These are phyloP conservation scores for Mythimna impura DNA, from an alignment of 2,888 invertebrate species.

Conservation along the genomic window DNA sequence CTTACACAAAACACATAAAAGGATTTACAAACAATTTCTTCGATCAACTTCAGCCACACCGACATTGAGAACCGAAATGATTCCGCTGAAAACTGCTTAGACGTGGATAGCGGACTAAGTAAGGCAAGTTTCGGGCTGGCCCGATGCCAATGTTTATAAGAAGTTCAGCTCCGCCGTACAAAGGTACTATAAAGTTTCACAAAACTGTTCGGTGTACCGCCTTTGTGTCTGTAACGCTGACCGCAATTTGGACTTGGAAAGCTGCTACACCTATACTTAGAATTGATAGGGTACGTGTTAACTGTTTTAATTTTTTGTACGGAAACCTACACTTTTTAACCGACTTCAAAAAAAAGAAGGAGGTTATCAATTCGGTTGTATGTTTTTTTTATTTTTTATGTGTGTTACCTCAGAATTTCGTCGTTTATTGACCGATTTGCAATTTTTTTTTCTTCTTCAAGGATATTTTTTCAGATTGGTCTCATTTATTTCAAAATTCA, in stretches of 20 bases:
- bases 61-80: conserved; percentile 66
- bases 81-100: conserved; percentile 76
- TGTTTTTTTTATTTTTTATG: too few relatives aligned
- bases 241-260: conserved; percentile 57
- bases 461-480: too few relatives aligned
- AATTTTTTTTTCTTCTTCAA: too few relatives aligned
- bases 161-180: conserved; percentile 72
- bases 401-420: too few relatives aligned
- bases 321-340: background rate
- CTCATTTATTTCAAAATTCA: too few relatives aligned
- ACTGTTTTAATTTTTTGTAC: conserved; percentile 20
- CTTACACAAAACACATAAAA: conserved; percentile 14
- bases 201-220: conserved; percentile 68
- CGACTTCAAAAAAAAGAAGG: too few relatives aligned
- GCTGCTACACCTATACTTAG: conserved; percentile 44
- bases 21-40: conserved; percentile 38
- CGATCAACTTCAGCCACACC: conserved; percentile 32
- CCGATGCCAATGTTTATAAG: conserved; percentile 80
- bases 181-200: conserved; percentile 77
- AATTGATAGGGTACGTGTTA: conserved; percentile 49
- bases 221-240: conserved; percentile 69
- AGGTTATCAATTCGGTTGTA: too few relatives aligned
- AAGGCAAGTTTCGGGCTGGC: conserved; percentile 79
- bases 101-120: conserved; percentile 75
- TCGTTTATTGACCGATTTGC: too few relatives aligned